phyloP scores from a whole-genome alignment of 2,113 vertebrate genomes.

The Gallinago paraguaiae region DNA sequence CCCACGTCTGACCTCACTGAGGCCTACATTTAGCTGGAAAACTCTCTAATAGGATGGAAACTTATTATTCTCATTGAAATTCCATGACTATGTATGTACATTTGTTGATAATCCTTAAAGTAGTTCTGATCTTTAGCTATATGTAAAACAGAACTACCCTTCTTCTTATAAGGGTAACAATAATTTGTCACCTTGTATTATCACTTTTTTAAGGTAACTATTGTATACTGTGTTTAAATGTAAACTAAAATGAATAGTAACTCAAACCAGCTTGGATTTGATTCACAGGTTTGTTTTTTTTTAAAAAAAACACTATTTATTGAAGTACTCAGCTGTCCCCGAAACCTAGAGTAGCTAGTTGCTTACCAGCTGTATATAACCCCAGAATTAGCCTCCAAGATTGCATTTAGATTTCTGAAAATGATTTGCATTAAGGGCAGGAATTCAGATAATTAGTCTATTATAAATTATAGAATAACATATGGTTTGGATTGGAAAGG shows the following conservation, averaged over 20 bases:
- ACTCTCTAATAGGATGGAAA: not conserved
- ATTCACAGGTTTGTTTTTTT: not conserved
- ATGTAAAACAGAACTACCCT: not conserved
- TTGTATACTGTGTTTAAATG: not conserved
- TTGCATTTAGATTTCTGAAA: not conserved
- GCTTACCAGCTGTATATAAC: not conserved
- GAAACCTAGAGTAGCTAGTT: not conserved
- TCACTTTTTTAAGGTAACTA: not conserved
- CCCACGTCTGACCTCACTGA: not conserved
- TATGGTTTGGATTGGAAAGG: too few species aligned
- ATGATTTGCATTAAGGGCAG: not conserved
- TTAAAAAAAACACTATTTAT: not conserved
- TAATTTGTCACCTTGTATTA: not conserved
- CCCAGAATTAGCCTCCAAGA: not conserved
- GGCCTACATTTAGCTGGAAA: not conserved
- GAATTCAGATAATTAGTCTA: not conserved
- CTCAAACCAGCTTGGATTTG: not conserved
- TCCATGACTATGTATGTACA: not conserved
- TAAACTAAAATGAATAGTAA: not conserved
- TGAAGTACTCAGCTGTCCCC: not conserved
- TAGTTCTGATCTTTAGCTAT: not conserved
- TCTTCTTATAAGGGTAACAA: not conserved
- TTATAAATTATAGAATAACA: not conserved
- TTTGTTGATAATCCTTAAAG: not conserved
- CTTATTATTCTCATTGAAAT: not conserved